A percentile compares a stretch with the other conserved stretches of the same genome.
Evolutionary conservation across 35 echinoderm and acorn worm genomes (phyloP).

Genomic region (Amphiura filiformis): DNA sequence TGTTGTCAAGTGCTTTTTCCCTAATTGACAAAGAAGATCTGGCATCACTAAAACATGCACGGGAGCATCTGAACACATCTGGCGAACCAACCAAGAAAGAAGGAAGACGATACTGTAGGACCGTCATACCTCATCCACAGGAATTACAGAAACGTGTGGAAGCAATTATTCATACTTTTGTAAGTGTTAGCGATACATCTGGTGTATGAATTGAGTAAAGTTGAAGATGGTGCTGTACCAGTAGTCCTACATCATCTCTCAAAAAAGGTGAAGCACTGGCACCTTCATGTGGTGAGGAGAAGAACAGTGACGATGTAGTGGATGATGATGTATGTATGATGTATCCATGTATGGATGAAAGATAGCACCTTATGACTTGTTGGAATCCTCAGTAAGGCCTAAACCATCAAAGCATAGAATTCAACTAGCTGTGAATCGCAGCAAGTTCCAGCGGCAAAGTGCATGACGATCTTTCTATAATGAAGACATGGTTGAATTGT

Average conservation of each 20-base stretch:
- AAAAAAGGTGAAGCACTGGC: neutral
- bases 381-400: neutral
- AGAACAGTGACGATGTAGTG: no score
- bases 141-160: neutral
- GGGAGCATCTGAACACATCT: neutral
- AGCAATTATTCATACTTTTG: neutral
- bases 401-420: neutral
- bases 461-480: neutral
- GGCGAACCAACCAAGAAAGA: neutral
- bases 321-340: neutral
- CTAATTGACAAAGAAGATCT: neutral
- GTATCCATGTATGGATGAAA: neutral
- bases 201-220: no score
- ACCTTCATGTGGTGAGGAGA: neutral
- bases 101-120: neutral
- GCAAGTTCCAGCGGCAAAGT: neutral
- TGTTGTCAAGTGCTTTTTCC: neutral
- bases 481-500: neutral
- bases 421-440: neutral
- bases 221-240: neutral
- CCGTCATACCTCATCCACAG: neutral
- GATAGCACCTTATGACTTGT: neutral
- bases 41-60: neutral
- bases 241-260: neutral
- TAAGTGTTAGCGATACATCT: neutral